These are phyloP conservation scores for Epistrophe eligans DNA, from an alignment of 2,888 invertebrate species.

Conservation along the genomic window DNA sequence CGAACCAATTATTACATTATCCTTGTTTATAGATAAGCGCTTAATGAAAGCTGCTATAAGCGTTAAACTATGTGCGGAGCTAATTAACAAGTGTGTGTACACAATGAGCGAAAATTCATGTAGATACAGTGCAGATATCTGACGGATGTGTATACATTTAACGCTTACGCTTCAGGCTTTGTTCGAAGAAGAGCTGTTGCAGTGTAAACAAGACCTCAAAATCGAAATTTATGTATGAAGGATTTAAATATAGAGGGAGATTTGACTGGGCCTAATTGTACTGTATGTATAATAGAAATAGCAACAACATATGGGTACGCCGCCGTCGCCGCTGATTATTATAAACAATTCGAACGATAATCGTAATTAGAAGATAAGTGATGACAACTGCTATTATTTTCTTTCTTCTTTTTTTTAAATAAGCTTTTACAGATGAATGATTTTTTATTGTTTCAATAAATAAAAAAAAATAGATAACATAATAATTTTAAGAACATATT, in stretches of 20 bases:
- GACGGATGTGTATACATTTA: constrained; percentile 74
- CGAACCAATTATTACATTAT: constrained; percentile 76
- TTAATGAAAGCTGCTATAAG: constrained; percentile 76
- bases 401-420: too few relatives aligned
- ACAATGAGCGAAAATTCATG: constrained; percentile 75
- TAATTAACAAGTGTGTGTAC: constrained; percentile 76
- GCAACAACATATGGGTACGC: constrained; percentile 42
- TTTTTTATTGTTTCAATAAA: constrained; percentile 48
- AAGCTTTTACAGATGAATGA: constrained; percentile 34
- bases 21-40: constrained; percentile 76
- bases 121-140: constrained; percentile 75
- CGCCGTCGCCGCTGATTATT: background rate
- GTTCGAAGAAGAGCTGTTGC: constrained; percentile 74
- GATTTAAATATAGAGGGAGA: constrained; percentile 61
- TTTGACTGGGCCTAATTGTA: constrained; percentile 50
- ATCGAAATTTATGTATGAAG: constrained; percentile 73
- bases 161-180: constrained; percentile 75
- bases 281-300: background rate
- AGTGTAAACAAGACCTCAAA: constrained; percentile 76
- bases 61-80: constrained; percentile 76
- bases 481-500: background rate
- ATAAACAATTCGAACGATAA: constrained; percentile 71
- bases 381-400: constrained; percentile 69
- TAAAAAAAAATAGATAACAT: background rate
- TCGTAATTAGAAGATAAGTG: constrained; percentile 74